Evolutionary conservation across 2,888 invertebrate genomes (phyloP), one percentile per base, ranked within the genome.

Genomic region (Megastigmus dorsalis): DNA sequence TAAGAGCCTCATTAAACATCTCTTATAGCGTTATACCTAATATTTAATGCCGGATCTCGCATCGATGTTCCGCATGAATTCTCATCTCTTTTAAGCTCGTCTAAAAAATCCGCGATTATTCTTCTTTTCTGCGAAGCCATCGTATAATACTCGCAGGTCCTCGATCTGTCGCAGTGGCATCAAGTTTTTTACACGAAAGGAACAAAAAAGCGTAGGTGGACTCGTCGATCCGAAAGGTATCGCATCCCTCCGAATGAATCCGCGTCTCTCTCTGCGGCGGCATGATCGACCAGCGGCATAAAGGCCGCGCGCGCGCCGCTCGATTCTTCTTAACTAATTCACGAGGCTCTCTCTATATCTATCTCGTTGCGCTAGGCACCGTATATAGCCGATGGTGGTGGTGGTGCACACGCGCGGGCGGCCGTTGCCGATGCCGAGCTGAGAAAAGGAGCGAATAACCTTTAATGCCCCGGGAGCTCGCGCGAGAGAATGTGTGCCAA

Each of bases 261-360:
- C 38, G 7, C 38, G 38, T n/a, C n/a, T n/a, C n/a, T n/a, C n/a
- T 28, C 2, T 23, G 50, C 23, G 23, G 23, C 2, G 15, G 18
- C 54, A 55, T 55, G 15, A 38, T 26, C 26, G 59, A 59, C 23
- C 43, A 15, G 3, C 6, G n/a, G 7, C 28, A 28, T 15, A 36
- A 18, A 18, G 13, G 9, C 15, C 20, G 9, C 18, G n/a, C 28
- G n/a, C 41, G 18, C 41, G n/a, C 23, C 3, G 23, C 54, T 71
- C 63, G 63, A 63, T 62, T 45, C 54, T 62, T 38, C 38, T 48
- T 73, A 74, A 74, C 48, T 74, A 74, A 74, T 68, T 63, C 67
- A 74, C 74, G 62, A 74, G 54, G 9, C 50, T 38, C 28, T 18
- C 45, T 6, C 18, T 43, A 26, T 13, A 9, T 28, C 38, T 43